Evolutionary conservation across 1,140 invertebrate species (phyloP).

Genomic region (Heliconius eleuchia): DNA sequence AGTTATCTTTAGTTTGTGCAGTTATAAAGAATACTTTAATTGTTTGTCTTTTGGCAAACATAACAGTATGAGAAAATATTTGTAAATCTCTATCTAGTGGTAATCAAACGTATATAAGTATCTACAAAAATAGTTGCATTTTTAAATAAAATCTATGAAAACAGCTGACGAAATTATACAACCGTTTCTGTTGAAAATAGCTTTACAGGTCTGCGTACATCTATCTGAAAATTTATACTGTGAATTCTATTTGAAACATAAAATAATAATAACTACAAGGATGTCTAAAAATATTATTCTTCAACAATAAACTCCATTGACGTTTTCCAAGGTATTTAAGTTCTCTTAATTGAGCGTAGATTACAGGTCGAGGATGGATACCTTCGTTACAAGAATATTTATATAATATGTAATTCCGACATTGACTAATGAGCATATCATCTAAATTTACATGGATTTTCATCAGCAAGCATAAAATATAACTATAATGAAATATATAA

Average conservation of each 20-base stretch:
- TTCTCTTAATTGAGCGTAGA: conserved; percentile 46
- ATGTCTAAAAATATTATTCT: conserved; percentile 76
- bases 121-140: conserved; percentile 81
- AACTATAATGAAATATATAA: background rate
- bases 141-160: conserved; percentile 70
- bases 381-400: conserved; percentile 39
- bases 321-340: conserved; percentile 38
- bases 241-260: conserved; percentile 59
- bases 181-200: conserved; percentile 44
- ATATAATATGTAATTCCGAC: conserved; percentile 31
- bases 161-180: conserved; percentile 57
- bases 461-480: conserved; percentile 22
- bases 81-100: conserved; percentile 77
- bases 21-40: conserved; percentile 58
- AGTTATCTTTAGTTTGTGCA: conserved; percentile 53
- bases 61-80: conserved; percentile 77
- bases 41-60: conserved; percentile 69
- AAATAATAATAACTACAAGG: conserved; percentile 69
- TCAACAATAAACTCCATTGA: conserved; percentile 56
- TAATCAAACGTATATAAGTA: conserved; percentile 78
- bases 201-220: conserved; percentile 51
- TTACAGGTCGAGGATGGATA: conserved; percentile 25
- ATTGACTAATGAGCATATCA: conserved; percentile 37
- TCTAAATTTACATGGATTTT: conserved; percentile 23
- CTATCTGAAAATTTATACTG: conserved; percentile 59